Evolutionary conservation across 2,113 vertebrate species (phyloP).

Genomic region (Bombycilla garrulus): DNA sequence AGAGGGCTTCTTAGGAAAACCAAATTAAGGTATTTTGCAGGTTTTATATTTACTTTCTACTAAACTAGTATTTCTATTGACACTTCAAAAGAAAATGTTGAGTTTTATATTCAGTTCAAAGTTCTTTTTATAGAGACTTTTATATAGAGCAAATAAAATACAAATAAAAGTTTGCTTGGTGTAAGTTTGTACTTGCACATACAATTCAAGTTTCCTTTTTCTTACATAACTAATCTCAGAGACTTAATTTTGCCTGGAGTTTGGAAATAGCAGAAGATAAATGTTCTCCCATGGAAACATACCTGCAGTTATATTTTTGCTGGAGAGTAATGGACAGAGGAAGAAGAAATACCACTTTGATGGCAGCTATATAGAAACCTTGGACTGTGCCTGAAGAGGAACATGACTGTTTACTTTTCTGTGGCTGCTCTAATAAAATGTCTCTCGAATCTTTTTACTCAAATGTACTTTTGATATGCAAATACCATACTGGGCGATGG

Average conservation of each 20-base stretch:
- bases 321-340: neutral
- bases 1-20: neutral
- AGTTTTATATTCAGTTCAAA: neutral
- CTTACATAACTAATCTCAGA: neutral
- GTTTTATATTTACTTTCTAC: neutral
- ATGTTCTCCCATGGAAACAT: neutral
- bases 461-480: neutral
- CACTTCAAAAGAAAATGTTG: neutral
- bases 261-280: neutral
- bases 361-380: neutral
- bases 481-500: neutral
- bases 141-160: neutral
- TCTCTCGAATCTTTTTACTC: neutral
- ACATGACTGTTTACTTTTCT: neutral
- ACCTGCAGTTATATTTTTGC: neutral
- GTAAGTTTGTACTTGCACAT: neutral
- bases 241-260: neutral
- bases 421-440: neutral
- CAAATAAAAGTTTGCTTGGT: neutral
- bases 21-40: neutral
- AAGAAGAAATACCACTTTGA: neutral
- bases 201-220: neutral
- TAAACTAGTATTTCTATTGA: neutral
- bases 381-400: neutral
- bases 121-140: neutral